Conservation (phyloP, 1,140 invertebrate species). For the Caenorhabditis inopinata region DNA sequence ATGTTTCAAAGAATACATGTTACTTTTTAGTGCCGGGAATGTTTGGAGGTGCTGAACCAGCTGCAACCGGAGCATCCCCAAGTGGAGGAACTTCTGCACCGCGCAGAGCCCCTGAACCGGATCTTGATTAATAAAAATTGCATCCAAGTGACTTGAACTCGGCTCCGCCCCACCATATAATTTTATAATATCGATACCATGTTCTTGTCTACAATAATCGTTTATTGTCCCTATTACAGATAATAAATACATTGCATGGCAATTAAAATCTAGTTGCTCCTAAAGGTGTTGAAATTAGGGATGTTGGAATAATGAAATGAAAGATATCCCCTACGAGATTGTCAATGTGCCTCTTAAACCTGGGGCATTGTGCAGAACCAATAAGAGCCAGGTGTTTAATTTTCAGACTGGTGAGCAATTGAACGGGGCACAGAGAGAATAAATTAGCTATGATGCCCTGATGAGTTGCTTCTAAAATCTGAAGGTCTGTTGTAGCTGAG, state of each 20-base stretch:
- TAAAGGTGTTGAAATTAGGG: neutral
- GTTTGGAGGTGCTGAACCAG: neutral
- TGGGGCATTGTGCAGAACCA: neutral
- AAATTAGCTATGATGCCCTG: neutral
- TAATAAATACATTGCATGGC: neutral
- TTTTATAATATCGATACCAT: neutral
- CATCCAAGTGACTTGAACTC: no score
- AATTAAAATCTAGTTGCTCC: neutral
- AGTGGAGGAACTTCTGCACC: slow-evolving; percentile 10
- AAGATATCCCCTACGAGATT: neutral
- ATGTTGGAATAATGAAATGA: neutral
- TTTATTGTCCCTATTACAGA: no score
- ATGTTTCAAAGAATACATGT: neutral
- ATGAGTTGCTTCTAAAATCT: neutral
- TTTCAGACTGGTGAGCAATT: neutral
- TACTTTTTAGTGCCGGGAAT: slow-evolving; percentile 18
- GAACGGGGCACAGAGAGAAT: neutral
- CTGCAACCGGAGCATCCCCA: neutral
- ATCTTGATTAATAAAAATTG: neutral
- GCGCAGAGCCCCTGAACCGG: neutral
- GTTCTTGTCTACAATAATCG: neutral
- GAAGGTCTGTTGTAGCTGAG: neutral
- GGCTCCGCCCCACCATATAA: neutral
- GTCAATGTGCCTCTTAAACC: neutral
- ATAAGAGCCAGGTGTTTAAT: neutral